A percentile compares a stretch with the other conserved stretches of the same genome.
Conservation (phyloP, 1,140 invertebrate genomes). For the Anastrepha obliqua region DNA sequence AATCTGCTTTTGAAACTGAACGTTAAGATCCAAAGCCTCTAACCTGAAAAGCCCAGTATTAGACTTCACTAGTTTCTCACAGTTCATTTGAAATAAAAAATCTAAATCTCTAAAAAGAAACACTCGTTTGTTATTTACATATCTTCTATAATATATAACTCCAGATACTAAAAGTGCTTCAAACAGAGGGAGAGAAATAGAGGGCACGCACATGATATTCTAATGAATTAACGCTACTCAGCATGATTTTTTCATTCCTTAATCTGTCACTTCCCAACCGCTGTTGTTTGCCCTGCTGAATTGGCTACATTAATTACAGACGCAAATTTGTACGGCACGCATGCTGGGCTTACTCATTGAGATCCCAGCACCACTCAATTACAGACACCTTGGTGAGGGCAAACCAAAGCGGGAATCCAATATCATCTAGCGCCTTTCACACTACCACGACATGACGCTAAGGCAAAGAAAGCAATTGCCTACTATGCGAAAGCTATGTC, state of each 20-base stretch:
- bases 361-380: too few relatives aligned
- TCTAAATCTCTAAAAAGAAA: too few relatives aligned
- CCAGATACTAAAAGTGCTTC: too few relatives aligned
- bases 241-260: background rate
- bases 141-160: too few relatives aligned
- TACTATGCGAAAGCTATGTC: background rate
- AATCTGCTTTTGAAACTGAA: too few relatives aligned
- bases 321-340: slow-evolving; percentile 4
- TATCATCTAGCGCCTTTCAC: background rate
- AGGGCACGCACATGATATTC: background rate
- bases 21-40: too few relatives aligned
- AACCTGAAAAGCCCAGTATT: too few relatives aligned
- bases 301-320: background rate
- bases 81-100: too few relatives aligned
- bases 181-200: too few relatives aligned
- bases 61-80: too few relatives aligned
- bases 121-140: too few relatives aligned
- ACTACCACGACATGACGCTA: background rate
- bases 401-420: background rate
- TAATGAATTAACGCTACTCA: background rate
- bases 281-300: background rate
- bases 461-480: background rate
- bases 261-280: background rate
- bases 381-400: background rate
- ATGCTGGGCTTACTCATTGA: background rate